Evolutionary conservation across 2,797 vertebrate genomes (phyloP), one percentile per base, ranked within the genome.

Genomic region (Rhadinocentrus ornatus): DNA sequence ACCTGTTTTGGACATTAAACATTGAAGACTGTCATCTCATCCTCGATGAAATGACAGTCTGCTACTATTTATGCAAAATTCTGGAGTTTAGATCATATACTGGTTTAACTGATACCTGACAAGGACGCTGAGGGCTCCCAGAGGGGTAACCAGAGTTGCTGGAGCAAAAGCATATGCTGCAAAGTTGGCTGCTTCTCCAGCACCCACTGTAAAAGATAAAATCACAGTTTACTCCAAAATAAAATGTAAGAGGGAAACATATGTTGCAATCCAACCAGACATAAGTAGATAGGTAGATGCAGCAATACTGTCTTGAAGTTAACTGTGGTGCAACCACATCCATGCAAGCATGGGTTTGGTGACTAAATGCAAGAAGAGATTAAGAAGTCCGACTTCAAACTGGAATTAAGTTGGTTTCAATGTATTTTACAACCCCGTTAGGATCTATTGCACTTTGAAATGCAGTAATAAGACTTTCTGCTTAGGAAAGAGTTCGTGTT

Each of bases 131-230:
- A 99, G 96, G 57, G 98, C 98, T 78, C 98, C 98, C 18, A 99
- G 92, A 0, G 98, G 98, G 44, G 98, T 99, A 86, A 99, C 98
- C 27, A 99, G 95, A 0, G 98, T 99, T 8, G 98, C 98, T 3
- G 98, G 98, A 80, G 97, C 97, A 66, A 99, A 99, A n/a, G 98
- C 97, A 27, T 99, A 99, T 0, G 98, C 98, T 77, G 97, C 97
- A 6, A 99, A 99, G 90, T 99, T 99, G 6, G 97, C 98, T 81
- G 95, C 96, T 92, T 99, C 98, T 0, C 98, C 98, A 8, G 96
- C 97, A 62, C 97, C 98, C 98, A 99, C 98, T 99, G 88, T 12
- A 65, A 81, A 69, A 18, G 18, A 82, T 48, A 16, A 63, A 55
- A 41, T 48, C 75, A 35, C 13, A 11, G 31, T 57, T 72, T 62